Evolutionary conservation across 2,113 vertebrate species (phyloP).

Genomic region (Catharus fuscescens): DNA sequence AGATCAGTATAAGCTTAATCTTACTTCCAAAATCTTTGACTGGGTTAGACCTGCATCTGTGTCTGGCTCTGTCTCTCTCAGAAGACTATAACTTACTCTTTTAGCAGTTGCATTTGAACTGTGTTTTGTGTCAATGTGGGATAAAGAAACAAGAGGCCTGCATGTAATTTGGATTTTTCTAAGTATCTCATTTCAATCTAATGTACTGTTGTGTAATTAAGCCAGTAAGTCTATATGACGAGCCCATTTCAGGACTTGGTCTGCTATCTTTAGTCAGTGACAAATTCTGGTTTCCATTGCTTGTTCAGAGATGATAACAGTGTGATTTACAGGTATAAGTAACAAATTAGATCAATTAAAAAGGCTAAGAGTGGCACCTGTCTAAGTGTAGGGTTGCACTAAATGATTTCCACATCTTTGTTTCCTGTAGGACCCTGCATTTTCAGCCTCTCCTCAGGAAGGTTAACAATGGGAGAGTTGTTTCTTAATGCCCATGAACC

Average conservation of each 20-base stretch:
- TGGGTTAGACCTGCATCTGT: not conserved
- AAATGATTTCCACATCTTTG: conserved; percentile 87
- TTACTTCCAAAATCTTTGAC: conserved; percentile 15
- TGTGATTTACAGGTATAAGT: conserved; percentile 92
- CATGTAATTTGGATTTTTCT: conserved; percentile 95
- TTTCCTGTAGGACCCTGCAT: conserved; percentile 84
- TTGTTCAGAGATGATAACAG: conserved; percentile 83
- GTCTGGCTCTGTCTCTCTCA: not conserved
- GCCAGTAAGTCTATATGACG: conserved; percentile 84
- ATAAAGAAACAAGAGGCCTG: conserved; percentile 91
- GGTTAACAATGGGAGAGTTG: conserved; percentile 87
- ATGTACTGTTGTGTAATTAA: conserved; percentile 85
- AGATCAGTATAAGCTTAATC: conserved; percentile 14
- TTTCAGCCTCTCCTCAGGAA: conserved; percentile 79
- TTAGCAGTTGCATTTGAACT: conserved; percentile 78
- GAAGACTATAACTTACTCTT: conserved; percentile 24
- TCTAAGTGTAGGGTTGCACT: conserved; percentile 88
- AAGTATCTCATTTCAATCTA: conserved; percentile 86
- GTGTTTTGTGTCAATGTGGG: conserved; percentile 83
- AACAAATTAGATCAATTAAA: conserved; percentile 99
- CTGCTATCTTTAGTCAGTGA: conserved; percentile 73
- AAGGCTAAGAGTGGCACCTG: conserved; percentile 89
- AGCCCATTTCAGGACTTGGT: conserved; percentile 69
- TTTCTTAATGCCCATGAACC: conserved; percentile 83
- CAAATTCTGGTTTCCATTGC: conserved; percentile 80